Evolutionary conservation across 1,140 invertebrate species (phyloP).

Genomic region (Aporrectodea caliginosa): DNA sequence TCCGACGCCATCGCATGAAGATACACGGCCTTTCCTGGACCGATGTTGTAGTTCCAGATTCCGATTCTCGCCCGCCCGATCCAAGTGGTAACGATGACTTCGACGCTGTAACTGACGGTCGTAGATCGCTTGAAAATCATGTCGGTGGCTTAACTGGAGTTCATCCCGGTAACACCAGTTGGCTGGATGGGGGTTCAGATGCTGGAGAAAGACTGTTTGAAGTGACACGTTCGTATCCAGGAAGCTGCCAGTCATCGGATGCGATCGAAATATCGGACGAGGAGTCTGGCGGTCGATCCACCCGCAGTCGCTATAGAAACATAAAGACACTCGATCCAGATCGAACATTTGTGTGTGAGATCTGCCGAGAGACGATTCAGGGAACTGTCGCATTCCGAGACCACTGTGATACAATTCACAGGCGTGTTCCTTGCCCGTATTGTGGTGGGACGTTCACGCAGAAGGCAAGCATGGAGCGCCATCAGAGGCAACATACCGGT

Average conservation of each 20-base stretch:
- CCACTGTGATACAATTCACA: conserved; percentile 11
- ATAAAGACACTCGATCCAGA: conserved; percentile 19
- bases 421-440: conserved; percentile 20
- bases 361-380: conserved; percentile 9
- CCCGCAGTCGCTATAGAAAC: not conserved
- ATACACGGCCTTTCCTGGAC: not conserved
- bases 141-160: not conserved
- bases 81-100: not conserved
- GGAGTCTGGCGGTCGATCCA: not conserved
- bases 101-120: not conserved
- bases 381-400: conserved; percentile 1
- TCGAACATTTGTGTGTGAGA: conserved; percentile 11
- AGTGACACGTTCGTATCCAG: conserved; percentile 2
- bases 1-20: conserved; percentile 2
- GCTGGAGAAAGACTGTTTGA: not conserved
- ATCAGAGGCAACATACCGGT: conserved; percentile 23
- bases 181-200: not conserved
- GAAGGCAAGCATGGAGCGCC: conserved; percentile 24
- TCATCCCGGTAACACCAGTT: not conserved
- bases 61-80: too few relatives aligned
- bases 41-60: not conserved
- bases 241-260: not conserved
- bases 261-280: conserved; percentile 5
- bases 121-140: not conserved
- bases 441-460: conserved; percentile 18